These are phyloP conservation scores for Acanthurus tractus DNA, from an alignment of 2,797 vertebrate species.

Conservation along the genomic window DNA sequence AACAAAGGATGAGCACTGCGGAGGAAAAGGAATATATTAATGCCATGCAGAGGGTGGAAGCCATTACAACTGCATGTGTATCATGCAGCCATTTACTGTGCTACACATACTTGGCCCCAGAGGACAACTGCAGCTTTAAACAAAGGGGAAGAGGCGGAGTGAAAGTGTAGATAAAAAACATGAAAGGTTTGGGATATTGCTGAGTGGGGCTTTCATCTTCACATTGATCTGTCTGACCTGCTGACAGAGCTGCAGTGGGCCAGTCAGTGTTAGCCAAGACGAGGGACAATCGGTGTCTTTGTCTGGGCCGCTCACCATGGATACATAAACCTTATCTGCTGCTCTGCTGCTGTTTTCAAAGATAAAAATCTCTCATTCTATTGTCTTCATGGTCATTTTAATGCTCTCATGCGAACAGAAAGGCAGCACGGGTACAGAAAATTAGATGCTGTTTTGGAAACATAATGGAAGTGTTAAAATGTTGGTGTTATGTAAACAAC, in stretches of 20 bases:
- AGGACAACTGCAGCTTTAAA: slow-evolving; percentile 6
- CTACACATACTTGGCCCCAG: slow-evolving; percentile 24
- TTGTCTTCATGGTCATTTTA: slow-evolving; percentile 41
- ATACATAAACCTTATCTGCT: slow-evolving; percentile 65
- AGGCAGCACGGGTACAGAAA: slow-evolving; percentile 16
- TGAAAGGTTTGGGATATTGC: slow-evolving; percentile 53
- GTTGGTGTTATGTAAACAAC: slow-evolving; percentile 20
- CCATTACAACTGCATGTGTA: slow-evolving; percentile 13
- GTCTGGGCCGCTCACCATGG: slow-evolving; percentile 66
- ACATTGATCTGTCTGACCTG: slow-evolving; percentile 69
- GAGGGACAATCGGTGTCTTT: background rate
- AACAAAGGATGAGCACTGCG: background rate
- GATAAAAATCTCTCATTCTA: slow-evolving; percentile 54
- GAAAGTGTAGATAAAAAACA: slow-evolving; percentile 36
- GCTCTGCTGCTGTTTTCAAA: slow-evolving; percentile 43
- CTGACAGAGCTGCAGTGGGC: slow-evolving; percentile 47
- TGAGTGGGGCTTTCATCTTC: slow-evolving; percentile 65
- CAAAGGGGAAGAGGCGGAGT: background rate
- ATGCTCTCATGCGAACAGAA: background rate
- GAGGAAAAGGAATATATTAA: background rate
- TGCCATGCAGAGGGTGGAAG: background rate
- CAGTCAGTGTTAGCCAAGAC: slow-evolving; percentile 21
- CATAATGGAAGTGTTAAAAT: slow-evolving; percentile 14
- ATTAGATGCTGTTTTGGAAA: slow-evolving; percentile 29
- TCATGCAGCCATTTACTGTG: slow-evolving; percentile 20